These are phyloP conservation scores for Coilia nasus DNA, from an alignment of 2,797 vertebrate genomes.

Conservation along the genomic window DNA sequence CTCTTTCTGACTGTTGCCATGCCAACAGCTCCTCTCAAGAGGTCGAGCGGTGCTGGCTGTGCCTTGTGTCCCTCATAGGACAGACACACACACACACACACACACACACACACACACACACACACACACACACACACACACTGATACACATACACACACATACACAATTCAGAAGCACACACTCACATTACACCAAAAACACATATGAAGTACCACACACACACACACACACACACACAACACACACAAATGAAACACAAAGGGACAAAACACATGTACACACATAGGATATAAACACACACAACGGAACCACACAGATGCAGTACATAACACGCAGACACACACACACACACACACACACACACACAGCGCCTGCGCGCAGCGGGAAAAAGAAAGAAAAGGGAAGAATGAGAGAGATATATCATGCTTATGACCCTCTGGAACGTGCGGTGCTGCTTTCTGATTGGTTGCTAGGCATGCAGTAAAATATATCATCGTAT, in stretches of 20 bases:
- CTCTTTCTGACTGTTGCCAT: conserved; percentile 68
- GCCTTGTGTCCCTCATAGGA: conserved; percentile 37
- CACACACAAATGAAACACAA: neutral
- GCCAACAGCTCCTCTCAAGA: conserved; percentile 77
- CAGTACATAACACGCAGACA: neutral
- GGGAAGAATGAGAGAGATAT: too few species aligned
- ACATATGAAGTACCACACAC: neutral
- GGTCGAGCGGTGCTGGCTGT: conserved; percentile 65
- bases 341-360: neutral
- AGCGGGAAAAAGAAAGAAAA: too few species aligned
- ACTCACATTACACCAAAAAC: neutral
- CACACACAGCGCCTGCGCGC: too few species aligned
- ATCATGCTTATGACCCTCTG: too few species aligned
- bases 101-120: neutral
- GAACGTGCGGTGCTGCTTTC: too few species aligned
- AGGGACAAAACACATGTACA: neutral
- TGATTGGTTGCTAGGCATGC: too few species aligned
- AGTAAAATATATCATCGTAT: too few species aligned
- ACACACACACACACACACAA: neutral
- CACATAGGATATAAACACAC: neutral
- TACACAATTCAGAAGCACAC: neutral
- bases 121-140: neutral
- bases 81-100: conserved; percentile 31
- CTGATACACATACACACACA: neutral
- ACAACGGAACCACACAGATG: neutral